Conservation (phyloP, 1,140 invertebrate species). For the Drosophila chauvacae region DNA sequence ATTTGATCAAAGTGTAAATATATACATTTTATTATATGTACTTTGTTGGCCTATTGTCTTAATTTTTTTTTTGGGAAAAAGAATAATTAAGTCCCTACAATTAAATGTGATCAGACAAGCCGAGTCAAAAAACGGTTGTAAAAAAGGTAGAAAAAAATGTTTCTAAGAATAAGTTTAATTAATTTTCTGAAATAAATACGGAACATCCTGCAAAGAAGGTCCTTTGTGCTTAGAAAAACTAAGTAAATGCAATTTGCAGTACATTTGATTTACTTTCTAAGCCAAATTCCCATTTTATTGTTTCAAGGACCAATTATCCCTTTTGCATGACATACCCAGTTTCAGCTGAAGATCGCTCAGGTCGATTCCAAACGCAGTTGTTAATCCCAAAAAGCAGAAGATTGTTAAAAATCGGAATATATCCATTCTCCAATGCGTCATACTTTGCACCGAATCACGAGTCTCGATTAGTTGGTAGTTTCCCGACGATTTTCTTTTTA, state of each 20-base stretch:
- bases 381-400: conserved; percentile 24
- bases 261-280: background rate
- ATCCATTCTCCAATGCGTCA: conserved; percentile 36
- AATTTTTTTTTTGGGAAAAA: no score
- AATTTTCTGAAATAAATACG: background rate
- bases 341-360: conserved; percentile 14
- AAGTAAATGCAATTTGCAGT: background rate
- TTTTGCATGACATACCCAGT: conserved; percentile 18
- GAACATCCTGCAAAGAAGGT: background rate
- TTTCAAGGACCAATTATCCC: background rate
- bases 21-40: no score
- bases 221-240: background rate
- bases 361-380: background rate
- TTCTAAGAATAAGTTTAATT: background rate
- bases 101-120: no score
- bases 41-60: no score
- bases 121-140: no score
- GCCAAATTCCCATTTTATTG: background rate
- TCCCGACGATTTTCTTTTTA: conserved; percentile 23
- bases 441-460: conserved; percentile 32
- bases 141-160: background rate
- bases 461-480: conserved; percentile 23
- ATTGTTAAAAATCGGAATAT: conserved; percentile 4
- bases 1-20: no score
- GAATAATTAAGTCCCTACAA: no score